Base-by-base conservation (phyloP, 1,140 invertebrate species). In the Drosophila miranda region DNA sequence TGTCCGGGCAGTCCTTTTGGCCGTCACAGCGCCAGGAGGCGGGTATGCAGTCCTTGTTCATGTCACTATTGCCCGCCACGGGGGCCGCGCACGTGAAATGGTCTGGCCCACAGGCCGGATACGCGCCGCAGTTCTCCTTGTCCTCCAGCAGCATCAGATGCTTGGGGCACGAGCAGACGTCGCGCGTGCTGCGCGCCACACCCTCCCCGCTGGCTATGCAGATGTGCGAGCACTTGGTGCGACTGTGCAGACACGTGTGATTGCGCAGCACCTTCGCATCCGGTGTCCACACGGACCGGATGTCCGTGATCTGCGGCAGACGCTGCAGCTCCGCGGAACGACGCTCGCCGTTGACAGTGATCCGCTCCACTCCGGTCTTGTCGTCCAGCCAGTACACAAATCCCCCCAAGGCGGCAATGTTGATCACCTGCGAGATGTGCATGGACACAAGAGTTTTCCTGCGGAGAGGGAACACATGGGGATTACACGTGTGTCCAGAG, bases 351-450 rank as follows among this genome's bases (percentile, higher is more conserved):
- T 89, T 91, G 21, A 93, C 91, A 34, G 93, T 92, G 50, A 93
- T 78, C 2, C 92, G 92, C 89, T 93, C 92, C 13, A 93, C 91
- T 2, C 92, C 91, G 4, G 91, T 93, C 50, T 95, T 95, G 80
- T 94, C 94, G 84, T 98, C 96, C 52, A 95, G 93, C 94, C 97
- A 97, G 91, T 98, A 98, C 19, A 98, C 91, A 86, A 94, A 94
- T 50, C 95, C 93, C 44, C 93, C 93, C 46, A 94, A 91, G 6
- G 95, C 94, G 0, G 95, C 93, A 49, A 97, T 91, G 60, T 93
- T 92, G 2, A 93, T 92, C 54, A 94, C 92, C 28, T 93, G 91
- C 43, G 81, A 75, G n/a, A 89, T 90, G 49, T 92, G 89, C 51
- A 91, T 90, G 6, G 89, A 89, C 0, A 93, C 89, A 2, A 93